Base-by-base conservation (phyloP, 2,888 invertebrate species). In the Oscheius onirici region DNA sequence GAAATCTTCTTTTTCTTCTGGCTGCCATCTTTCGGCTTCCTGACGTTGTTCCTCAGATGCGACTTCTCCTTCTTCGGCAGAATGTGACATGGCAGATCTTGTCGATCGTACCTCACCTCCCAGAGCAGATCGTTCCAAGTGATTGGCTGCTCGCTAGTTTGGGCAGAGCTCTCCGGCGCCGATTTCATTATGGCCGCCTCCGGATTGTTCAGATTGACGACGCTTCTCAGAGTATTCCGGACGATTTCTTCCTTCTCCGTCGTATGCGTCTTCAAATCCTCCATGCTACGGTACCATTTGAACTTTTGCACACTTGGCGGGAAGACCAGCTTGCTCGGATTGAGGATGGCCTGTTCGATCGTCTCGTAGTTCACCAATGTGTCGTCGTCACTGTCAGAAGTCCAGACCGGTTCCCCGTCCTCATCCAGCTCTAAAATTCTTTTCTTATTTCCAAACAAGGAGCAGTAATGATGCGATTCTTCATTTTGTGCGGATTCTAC, bases 401-500 rank as follows among this genome's bases (percentile, higher is more conserved):
- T 58, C 58, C 58, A 58, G 3, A 58, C 13, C 13, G 58, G 58
- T 5, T 58, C 58, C 8, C 58, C 58, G 20, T 58, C 58, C 40
- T 58, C 58, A n/a, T 40, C 41, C 40, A 58, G 6, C 11, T 34
- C 40, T 3, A 10, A 22, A 40, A 41, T 41, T n/a, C n/a, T n/a
- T n/a, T n/a, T n/a, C n/a, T n/a, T n/a, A n/a, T n/a, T n/a, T n/a
- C n/a, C n/a, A n/a, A n/a, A n/a, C n/a, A n/a, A n/a, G n/a, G n/a
- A n/a, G n/a, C n/a, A n/a, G n/a, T n/a, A n/a, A n/a, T n/a, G n/a
- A n/a, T n/a, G n/a, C n/a, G n/a, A n/a, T n/a, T n/a, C n/a, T n/a
- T n/a, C n/a, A n/a, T n/a, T n/a, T n/a, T n/a, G n/a, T n/a, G n/a
- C n/a, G n/a, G n/a, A n/a, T n/a, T n/a, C n/a, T n/a, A n/a, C n/a